phyloP scores from a whole-genome alignment of 2,113 vertebrate species.

The Suricata suricatta region DNA sequence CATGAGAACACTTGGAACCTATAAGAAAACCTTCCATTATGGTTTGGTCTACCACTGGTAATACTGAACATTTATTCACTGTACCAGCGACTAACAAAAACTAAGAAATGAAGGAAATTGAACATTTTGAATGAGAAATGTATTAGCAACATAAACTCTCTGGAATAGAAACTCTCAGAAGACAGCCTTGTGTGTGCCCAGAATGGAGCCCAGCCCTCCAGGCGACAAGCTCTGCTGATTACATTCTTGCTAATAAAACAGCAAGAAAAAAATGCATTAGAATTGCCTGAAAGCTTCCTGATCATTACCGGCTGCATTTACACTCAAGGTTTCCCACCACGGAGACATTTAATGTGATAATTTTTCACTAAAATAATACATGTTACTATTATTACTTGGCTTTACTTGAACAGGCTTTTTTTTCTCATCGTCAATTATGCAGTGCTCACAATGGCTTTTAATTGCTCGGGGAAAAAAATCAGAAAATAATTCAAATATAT shows the following conservation, averaged over 20 bases:
- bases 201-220: neutral
- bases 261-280: neutral
- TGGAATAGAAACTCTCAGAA: neutral
- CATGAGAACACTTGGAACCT: neutral
- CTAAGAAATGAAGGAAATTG: neutral
- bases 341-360: neutral
- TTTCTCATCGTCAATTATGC: neutral
- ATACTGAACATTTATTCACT: neutral
- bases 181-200: neutral
- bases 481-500: conserved; percentile 6
- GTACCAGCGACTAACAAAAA: neutral
- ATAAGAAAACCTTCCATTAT: neutral
- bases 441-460: neutral
- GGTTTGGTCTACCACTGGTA: neutral
- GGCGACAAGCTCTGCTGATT: neutral
- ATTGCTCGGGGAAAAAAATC: neutral
- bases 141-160: neutral
- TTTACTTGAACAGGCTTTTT: neutral
- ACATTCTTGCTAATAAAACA: neutral
- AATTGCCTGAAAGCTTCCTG: neutral
- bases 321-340: neutral
- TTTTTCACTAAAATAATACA: neutral
- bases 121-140: neutral
- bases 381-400: neutral
- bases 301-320: neutral